Percentiles rank a stretch among this genome's conserved stretches.
These are phyloP conservation scores for Lepidochrysops patricia DNA, from an alignment of 2,888 invertebrate genomes.

Conservation along the genomic window DNA sequence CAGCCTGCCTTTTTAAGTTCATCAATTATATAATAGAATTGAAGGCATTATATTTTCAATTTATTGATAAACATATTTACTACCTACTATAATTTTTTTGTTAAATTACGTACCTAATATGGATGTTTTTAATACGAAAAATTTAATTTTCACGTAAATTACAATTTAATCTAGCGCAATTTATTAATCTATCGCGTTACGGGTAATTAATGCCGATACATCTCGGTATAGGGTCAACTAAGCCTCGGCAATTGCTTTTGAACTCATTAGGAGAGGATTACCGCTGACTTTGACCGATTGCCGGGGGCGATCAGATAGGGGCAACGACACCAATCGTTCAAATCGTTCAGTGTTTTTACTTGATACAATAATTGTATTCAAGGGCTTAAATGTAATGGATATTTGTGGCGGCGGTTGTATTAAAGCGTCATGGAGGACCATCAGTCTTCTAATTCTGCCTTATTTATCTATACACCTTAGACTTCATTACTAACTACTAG, in stretches of 20 bases:
- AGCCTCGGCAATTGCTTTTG: conserved; percentile 54
- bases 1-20: no score
- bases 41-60: no score
- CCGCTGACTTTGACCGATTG: conserved; percentile 63
- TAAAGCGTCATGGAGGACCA: background rate
- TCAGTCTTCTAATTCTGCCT: no score
- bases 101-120: no score
- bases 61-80: no score
- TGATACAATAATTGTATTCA: background rate
- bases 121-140: no score
- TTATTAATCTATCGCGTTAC: background rate
- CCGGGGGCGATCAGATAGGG: conserved; percentile 42
- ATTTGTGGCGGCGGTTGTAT: background rate
- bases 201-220: conserved; percentile 3
- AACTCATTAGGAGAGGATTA: conserved; percentile 66
- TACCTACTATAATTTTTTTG: no score
- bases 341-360: conserved; percentile 34
- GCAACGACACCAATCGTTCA: conserved; percentile 41
- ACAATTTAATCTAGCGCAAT: background rate
- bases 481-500: no score
- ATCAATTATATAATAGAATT: no score
- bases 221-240: conserved; percentile 27
- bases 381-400: background rate
- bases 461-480: no score
- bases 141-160: no score